phyloP scores from a whole-genome alignment of 2,113 vertebrate genomes.

The Lagopus leucura region DNA sequence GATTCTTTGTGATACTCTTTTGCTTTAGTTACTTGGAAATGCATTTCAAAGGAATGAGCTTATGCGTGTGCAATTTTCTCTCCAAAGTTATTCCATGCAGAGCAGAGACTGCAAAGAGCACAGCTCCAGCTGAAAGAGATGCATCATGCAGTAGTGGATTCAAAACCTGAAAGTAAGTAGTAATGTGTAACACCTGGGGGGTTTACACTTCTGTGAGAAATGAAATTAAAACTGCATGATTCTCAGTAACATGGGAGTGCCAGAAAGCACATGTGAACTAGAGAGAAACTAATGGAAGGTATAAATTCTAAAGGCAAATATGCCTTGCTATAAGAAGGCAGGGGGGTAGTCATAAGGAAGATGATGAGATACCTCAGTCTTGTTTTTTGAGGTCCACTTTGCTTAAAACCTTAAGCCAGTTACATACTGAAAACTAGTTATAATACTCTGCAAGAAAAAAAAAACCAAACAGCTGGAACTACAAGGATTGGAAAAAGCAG shows the following conservation, averaged over 20 bases:
- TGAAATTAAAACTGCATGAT: neutral
- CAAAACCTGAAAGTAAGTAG: constrained; percentile 95
- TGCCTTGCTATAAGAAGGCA: neutral
- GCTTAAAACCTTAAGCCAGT: neutral
- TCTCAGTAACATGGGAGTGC: neutral
- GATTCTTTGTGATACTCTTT: neutral
- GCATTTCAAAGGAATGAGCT: constrained; percentile 24
- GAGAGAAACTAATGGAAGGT: neutral
- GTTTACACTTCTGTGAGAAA: neutral
- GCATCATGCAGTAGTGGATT: constrained; percentile 88
- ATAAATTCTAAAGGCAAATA: neutral
- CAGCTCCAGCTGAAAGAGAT: constrained; percentile 93
- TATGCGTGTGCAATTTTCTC: constrained; percentile 36
- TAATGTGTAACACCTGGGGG: neutral
- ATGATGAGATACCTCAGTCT: neutral
- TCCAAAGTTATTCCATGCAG: constrained; percentile 89
- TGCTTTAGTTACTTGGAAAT: neutral
- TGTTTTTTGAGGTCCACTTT: neutral
- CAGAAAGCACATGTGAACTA: neutral
- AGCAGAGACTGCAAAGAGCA: constrained; percentile 90
- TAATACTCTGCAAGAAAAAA: neutral
- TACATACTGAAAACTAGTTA: neutral
- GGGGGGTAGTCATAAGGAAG: neutral
- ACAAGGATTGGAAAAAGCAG: neutral
- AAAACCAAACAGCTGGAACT: neutral